Base-by-base conservation (phyloP, 92 coral and sea anemone species). In the Umimayanthus chanpuru region DNA sequence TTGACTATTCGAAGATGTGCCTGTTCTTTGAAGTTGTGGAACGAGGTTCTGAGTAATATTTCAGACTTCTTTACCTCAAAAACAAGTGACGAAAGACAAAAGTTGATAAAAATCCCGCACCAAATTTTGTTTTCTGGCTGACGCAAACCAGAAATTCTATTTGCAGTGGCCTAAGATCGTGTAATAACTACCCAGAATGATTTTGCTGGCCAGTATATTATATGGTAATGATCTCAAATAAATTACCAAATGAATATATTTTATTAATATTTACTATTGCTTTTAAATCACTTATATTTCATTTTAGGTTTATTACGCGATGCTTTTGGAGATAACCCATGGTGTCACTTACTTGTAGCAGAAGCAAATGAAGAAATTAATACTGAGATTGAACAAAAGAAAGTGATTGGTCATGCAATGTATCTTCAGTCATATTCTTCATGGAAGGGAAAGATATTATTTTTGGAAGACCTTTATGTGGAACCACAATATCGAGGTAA, bases 381-480 rank as follows among this genome's bases (percentile, higher is more conserved):
- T 2, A 18, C 26, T 28, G 9, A 68, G n/a, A 26, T 4, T 68
- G 66, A 55, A 53, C n/a, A 86, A 11, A 81, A 80, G 39, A 65
- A 72, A 44, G 70, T 90, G 50, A 67, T 90, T 18, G 92, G 92
- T 25, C 85, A 80, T 81, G 85, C 85, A 32, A 80, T 90, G 61
- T 86, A 86, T 75, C 58, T 76, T 26, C 79, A 86, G 4, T 56
- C 90, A 18, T 90, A 81, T 61, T 90, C 92, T 2, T 81, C 92
- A 68, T 90, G 92, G 92, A 73, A 81, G 43, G 92, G 92, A 65
- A 81, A 56, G 56, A 86, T 73, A 18, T 80, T 90, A 15, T 86
- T 72, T 85, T 68, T 90, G 40, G 92, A 90, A 81, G 92, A 90
- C 29, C 39, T 90, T 80, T 90, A 79, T 77, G 90, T 90, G 53